Conservation (phyloP, 1,140 invertebrate genomes). For the Magallana angulata region DNA sequence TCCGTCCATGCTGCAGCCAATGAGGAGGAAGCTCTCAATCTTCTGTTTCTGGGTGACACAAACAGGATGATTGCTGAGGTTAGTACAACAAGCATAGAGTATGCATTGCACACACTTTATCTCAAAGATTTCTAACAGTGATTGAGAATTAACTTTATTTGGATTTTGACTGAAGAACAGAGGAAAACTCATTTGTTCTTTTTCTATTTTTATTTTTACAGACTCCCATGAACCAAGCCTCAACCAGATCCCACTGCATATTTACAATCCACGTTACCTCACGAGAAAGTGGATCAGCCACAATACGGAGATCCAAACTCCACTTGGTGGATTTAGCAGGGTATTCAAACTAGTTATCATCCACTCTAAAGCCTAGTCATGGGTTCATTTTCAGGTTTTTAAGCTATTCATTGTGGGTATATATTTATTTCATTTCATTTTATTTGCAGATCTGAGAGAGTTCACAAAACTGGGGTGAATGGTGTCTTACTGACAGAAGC, state of each 20-base stretch:
- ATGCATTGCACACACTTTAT: too few relatives aligned
- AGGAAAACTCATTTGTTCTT: too few relatives aligned
- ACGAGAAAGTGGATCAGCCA: slow-evolving; percentile 80
- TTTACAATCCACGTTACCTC: slow-evolving; percentile 84
- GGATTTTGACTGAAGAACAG: too few relatives aligned
- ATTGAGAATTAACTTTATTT: too few relatives aligned
- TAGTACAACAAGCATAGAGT: slow-evolving; percentile 11
- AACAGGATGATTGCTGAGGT: slow-evolving; percentile 84
- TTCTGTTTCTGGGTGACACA: slow-evolving; percentile 83
- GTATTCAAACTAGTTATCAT: slow-evolving; percentile 72
- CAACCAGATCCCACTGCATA: slow-evolving; percentile 86
- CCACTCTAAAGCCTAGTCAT: too few relatives aligned
- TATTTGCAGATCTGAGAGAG: slow-evolving; percentile 78
- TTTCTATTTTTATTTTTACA: slow-evolving; percentile 57
- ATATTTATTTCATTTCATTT: slow-evolving; percentile 21
- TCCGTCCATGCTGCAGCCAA: slow-evolving; percentile 82
- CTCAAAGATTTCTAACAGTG: too few relatives aligned
- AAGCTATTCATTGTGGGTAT: background rate
- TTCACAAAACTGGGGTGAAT: slow-evolving; percentile 79
- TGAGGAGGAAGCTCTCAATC: slow-evolving; percentile 84
- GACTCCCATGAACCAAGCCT: slow-evolving; percentile 85
- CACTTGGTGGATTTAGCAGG: slow-evolving; percentile 86
- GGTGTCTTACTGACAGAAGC: slow-evolving; percentile 83
- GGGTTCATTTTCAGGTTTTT: too few relatives aligned
- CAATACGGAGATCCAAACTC: slow-evolving; percentile 82